phyloP scores from a whole-genome alignment of 2,888 invertebrate genomes.

The Scaptomyza parva region DNA sequence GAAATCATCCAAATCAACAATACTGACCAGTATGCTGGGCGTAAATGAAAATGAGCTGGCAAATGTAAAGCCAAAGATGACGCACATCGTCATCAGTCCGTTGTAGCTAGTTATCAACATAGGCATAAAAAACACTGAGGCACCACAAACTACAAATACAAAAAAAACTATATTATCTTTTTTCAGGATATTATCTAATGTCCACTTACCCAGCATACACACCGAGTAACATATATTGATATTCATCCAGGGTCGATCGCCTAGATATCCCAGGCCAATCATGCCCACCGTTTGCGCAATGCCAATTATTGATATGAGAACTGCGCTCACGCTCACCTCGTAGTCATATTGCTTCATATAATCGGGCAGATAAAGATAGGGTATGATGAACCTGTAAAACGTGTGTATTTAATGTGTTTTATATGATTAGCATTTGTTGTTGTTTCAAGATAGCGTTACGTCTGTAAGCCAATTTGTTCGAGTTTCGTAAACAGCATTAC shows the following conservation, averaged over 20 bases:
- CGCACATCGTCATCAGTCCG: constrained; percentile 84
- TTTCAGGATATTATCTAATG: background rate
- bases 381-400: constrained; percentile 94
- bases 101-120: constrained; percentile 77
- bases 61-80: constrained; percentile 94
- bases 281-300: constrained; percentile 96
- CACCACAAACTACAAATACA: constrained; percentile 81
- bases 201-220: constrained; percentile 88
- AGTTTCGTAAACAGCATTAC: background rate
- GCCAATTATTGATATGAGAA: constrained; percentile 93
- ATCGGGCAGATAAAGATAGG: constrained; percentile 96
- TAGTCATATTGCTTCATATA: constrained; percentile 90
- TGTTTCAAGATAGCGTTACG: constrained; percentile 4
- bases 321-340: constrained; percentile 90
- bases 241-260: constrained; percentile 93
- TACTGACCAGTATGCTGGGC: constrained; percentile 93
- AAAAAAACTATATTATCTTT: background rate
- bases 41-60: constrained; percentile 96
- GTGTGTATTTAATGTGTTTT: background rate
- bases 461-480: background rate
- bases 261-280: constrained; percentile 94
- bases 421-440: constrained; percentile 9
- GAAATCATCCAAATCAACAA: constrained; percentile 95
- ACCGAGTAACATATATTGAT: constrained; percentile 92
- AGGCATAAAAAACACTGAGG: constrained; percentile 84